Percentiles rank a stretch among this genome's conserved stretches.
Evolutionary conservation across 2,113 vertebrate species (phyloP).

Genomic region (human (Homo sapiens)): GRCh38 chr4:56351001-56351500

Average conservation of each 20-base stretch:
- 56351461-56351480: slow-evolving; percentile 63
- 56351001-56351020: neutral
- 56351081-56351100: neutral
- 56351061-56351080: neutral
- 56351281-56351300: slow-evolving; percentile 71
- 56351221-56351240: slow-evolving; percentile 43
- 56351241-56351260: slow-evolving; percentile 60
- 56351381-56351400: slow-evolving; percentile 70
- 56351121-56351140: neutral
- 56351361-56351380: slow-evolving; percentile 85
- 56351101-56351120: neutral
- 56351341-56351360: slow-evolving; percentile 93
- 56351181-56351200: slow-evolving; percentile 65
- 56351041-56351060: neutral
- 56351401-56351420: slow-evolving; percentile 78
- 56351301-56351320: slow-evolving; percentile 75
- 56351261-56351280: slow-evolving; percentile 65
- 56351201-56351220: slow-evolving; percentile 47
- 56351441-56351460: slow-evolving; percentile 93
- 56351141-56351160: neutral
- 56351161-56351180: neutral
- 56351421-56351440: slow-evolving; percentile 89
- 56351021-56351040: neutral
- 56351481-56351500: slow-evolving; percentile 36
- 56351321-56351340: slow-evolving; percentile 84